Percentiles rank a stretch among this genome's conserved stretches.
These are phyloP conservation scores for Pristionchus entomophagus DNA, from an alignment of 2,888 invertebrate species.

Conservation along the genomic window DNA sequence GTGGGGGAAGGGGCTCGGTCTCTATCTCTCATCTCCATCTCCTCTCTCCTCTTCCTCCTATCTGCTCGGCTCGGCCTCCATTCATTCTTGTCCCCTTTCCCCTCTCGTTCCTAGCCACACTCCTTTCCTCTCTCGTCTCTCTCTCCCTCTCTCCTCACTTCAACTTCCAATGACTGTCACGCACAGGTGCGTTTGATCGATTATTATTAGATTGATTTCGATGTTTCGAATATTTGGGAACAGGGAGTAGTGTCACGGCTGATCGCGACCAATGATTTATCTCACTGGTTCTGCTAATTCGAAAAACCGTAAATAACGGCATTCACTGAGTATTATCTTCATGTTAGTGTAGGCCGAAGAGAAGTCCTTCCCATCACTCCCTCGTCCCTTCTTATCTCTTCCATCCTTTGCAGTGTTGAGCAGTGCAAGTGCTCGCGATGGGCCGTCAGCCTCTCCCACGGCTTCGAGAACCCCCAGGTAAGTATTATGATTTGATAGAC, in stretches of 20 bases:
- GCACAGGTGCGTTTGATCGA: slow-evolving; percentile 39
- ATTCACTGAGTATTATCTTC: too few relatives aligned
- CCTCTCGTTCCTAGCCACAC: slow-evolving; percentile 12
- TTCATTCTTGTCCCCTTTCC: slow-evolving; percentile 28
- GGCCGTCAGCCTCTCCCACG: slow-evolving; percentile 70
- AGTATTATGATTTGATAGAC: too few relatives aligned
- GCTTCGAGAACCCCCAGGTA: slow-evolving; percentile 70
- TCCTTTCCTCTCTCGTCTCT: not conserved
- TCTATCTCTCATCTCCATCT: slow-evolving; percentile 37
- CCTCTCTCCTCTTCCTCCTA: slow-evolving; percentile 19
- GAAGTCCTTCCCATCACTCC: not conserved
- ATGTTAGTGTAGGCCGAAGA: not conserved
- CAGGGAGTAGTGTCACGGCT: too few relatives aligned
- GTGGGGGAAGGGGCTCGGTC: not conserved
- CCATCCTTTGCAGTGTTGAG: slow-evolving; percentile 47
- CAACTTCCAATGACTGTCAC: slow-evolving; percentile 45
- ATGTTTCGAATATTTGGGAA: too few relatives aligned
- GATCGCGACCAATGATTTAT: too few relatives aligned
- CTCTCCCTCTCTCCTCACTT: not conserved
- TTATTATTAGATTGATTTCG: too few relatives aligned
- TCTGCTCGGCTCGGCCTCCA: slow-evolving; percentile 7
- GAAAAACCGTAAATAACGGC: too few relatives aligned
- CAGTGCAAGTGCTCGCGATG: slow-evolving; percentile 68
- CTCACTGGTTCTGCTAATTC: too few relatives aligned
- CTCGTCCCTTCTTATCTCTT: not conserved